Conservation (phyloP, 2,888 invertebrate genomes). For the Tipula lateralis region DNA sequence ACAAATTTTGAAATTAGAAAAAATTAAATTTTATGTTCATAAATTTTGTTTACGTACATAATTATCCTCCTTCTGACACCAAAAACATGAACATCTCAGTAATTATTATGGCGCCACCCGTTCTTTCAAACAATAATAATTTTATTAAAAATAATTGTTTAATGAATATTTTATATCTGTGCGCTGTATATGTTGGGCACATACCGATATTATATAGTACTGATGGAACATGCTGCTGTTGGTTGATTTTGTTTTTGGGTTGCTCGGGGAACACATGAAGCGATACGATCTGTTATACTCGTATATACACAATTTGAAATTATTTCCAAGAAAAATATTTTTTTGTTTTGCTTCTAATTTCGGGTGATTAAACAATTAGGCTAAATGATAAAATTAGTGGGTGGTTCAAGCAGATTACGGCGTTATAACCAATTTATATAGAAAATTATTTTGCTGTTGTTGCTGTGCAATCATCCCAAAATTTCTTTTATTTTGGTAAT, state of each 20-base stretch:
- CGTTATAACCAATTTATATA: not conserved
- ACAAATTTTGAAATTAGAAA: not conserved
- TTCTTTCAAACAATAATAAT: not conserved
- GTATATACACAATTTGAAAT: not conserved
- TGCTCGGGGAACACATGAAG: not conserved
- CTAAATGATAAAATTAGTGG: not conserved
- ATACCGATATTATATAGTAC: not conserved
- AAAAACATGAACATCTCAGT: not conserved
- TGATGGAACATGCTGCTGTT: not conserved
- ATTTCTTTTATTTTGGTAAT: not conserved
- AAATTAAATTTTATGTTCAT: no score
- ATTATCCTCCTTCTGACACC: not conserved
- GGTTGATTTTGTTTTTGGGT: not conserved
- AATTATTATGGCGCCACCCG: not conserved
- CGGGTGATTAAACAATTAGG: not conserved
- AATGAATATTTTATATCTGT: not conserved
- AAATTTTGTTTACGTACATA: not conserved
- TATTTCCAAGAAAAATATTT: not conserved
- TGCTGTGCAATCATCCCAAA: not conserved
- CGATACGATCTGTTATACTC: not conserved
- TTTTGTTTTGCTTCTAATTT: not conserved
- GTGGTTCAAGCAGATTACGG: not conserved
- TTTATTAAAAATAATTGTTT: not conserved
- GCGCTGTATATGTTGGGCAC: not conserved
- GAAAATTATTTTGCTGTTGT: not conserved